phyloP scores from a whole-genome alignment of 2,797 vertebrate species.

The Masticophis lateralis region DNA sequence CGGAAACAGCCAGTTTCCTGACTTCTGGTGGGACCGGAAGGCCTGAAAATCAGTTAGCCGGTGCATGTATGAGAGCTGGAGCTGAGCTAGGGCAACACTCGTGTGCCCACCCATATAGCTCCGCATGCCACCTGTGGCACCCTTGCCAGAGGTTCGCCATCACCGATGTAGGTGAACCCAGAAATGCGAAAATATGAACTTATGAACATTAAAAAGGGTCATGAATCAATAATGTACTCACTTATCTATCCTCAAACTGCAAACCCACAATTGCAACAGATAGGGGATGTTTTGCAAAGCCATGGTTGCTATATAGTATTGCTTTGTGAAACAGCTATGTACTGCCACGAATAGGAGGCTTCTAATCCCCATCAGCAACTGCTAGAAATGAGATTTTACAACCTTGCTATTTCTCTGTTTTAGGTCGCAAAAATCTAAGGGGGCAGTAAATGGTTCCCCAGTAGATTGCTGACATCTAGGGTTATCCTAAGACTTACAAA shows the following conservation, averaged over 20 bases:
- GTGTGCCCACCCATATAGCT: too few relatives aligned
- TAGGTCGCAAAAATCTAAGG: not conserved
- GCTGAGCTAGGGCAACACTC: too few relatives aligned
- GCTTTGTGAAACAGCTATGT: not conserved
- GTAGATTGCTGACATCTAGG: not conserved
- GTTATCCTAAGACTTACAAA: not conserved
- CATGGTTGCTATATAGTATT: not conserved
- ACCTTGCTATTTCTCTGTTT: not conserved
- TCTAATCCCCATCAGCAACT: not conserved
- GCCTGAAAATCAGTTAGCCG: too few relatives aligned
- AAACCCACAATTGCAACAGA: not conserved
- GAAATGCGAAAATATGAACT: not conserved
- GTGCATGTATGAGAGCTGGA: too few relatives aligned
- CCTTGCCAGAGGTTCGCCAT: too few relatives aligned
- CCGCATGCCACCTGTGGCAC: too few relatives aligned
- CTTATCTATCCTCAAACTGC: not conserved
- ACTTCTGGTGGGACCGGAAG: too few relatives aligned
- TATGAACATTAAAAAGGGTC: not conserved
- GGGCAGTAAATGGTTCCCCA: not conserved
- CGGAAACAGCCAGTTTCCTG: too few relatives aligned
- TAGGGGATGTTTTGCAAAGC: not conserved
- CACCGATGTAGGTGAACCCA: not conserved
- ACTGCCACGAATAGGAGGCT: not conserved
- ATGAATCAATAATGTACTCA: not conserved
- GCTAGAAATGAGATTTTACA: not conserved